These are phyloP conservation scores for Gymnoscopelus braueri DNA, from an alignment of 2,797 vertebrate genomes.

Conservation along the genomic window DNA sequence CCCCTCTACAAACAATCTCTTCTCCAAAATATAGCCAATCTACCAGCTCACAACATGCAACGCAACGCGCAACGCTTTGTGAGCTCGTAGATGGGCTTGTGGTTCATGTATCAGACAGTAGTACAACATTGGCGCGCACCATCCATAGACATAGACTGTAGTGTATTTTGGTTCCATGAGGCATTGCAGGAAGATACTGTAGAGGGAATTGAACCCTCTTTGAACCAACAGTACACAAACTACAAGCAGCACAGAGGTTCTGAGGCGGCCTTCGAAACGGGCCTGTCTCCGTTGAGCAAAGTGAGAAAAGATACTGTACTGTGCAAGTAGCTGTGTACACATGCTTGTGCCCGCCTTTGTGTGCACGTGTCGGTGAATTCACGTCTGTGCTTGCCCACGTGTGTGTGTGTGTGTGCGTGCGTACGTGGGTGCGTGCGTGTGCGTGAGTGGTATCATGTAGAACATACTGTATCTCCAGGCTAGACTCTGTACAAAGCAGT, in stretches of 20 bases:
- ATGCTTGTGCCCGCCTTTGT: too few species aligned
- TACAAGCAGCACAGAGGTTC: slow-evolving; percentile 56
- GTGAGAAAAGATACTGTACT: slow-evolving; percentile 25
- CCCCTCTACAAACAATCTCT: too few species aligned
- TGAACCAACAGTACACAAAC: slow-evolving; percentile 59
- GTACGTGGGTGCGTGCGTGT: background rate
- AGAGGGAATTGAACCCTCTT: slow-evolving; percentile 50
- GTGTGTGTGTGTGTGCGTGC: slow-evolving; percentile 4
- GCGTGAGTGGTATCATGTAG: background rate
- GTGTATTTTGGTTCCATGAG: slow-evolving; percentile 36
- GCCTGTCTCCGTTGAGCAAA: slow-evolving; percentile 53
- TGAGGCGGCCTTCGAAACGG: slow-evolving; percentile 57
- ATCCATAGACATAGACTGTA: slow-evolving; percentile 31
- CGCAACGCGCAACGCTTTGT: too few species aligned
- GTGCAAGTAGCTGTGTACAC: too few species aligned
- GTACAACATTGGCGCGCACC: slow-evolving; percentile 31
- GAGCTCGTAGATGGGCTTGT: too few species aligned
- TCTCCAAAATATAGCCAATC: too few species aligned
- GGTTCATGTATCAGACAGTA: too few species aligned
- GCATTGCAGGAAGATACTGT: slow-evolving; percentile 44
- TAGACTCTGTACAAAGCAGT: slow-evolving; percentile 29
- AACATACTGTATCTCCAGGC: slow-evolving; percentile 36
- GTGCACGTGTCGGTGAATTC: too few species aligned
- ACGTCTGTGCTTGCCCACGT: background rate
- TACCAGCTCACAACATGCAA: too few species aligned